Base-by-base conservation (phyloP, 1,140 invertebrate species). In the Lethocerus indicus region DNA sequence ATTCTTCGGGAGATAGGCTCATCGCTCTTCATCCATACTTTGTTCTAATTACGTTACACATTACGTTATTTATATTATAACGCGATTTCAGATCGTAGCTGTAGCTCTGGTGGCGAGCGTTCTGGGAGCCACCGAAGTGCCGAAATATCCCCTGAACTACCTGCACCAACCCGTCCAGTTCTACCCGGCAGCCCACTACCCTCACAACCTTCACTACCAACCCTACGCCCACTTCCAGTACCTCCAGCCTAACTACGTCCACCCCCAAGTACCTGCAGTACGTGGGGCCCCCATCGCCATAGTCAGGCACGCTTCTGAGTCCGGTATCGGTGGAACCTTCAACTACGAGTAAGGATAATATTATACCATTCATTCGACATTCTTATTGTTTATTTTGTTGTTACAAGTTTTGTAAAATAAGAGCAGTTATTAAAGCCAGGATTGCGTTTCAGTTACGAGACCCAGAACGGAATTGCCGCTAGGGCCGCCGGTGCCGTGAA, bases 381-480 rank as follows among this genome's bases (percentile, higher is more conserved):
- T 20, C 13, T 9, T 18, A 12, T 14, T 9, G 13, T 9, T 9
- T 20, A 20, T 41, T 7, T 12, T 41, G 12, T 41, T 41, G 18
- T 12, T 41, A 41, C 20, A 12, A 12, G 9, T 32, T 24, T 49
- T 57, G 39, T 55, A 54, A 24, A 52, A 45, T 49, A 45, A 47
- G 44, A 54, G 24, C n/a, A 40, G n/a, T 16, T 40, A 9, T 16
- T 40, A 40, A 40, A 16, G n/a, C n/a, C 21, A 16, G 16, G 7
- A 16, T 43, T 24, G 9, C 37, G 35, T 61, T 72, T 50, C 62
- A 80, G 74, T 60, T 80, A 72, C 58, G 77, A 81, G 56, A 78
- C 79, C 4, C 79, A 70, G 18, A 75, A 84, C 57, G 80, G 79
- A 9, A 74, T 76, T 14, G 62, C 68, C 1, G 70, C 69, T 13